Evolutionary conservation across 1,140 invertebrate genomes (phyloP).

Genomic region (Drosophila pandora): DNA sequence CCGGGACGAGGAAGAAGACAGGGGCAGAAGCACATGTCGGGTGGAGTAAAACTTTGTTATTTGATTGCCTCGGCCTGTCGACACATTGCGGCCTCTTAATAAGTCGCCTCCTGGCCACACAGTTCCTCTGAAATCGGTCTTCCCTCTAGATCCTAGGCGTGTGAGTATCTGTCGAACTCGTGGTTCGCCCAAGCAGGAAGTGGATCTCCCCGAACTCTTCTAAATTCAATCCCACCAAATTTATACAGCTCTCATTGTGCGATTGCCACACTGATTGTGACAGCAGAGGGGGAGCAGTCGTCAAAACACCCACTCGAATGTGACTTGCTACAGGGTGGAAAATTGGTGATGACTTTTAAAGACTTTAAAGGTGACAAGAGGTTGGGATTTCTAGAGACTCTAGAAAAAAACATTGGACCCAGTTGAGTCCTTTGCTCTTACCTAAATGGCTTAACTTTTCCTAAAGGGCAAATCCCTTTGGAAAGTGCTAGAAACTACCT

Average conservation of each 20-base stretch:
- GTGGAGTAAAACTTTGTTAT: slow-evolving; percentile 60
- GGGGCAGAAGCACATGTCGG: slow-evolving; percentile 8
- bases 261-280: slow-evolving; percentile 35
- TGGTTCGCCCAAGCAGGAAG: slow-evolving; percentile 8
- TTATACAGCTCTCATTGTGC: slow-evolving; percentile 23
- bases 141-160: neutral
- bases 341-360: neutral
- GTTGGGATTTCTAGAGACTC: neutral
- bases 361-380: neutral
- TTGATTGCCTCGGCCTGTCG: slow-evolving; percentile 58
- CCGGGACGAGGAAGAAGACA: neutral
- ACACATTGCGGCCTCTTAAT: slow-evolving; percentile 46
- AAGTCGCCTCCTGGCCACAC: slow-evolving; percentile 25
- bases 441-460: neutral
- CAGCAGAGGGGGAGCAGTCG: slow-evolving; percentile 7
- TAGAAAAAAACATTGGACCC: too few species aligned
- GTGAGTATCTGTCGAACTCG: slow-evolving; percentile 5
- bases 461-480: too few species aligned
- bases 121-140: neutral
- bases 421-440: neutral
- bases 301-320: slow-evolving; percentile 11
- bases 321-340: neutral
- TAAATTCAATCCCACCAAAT: slow-evolving; percentile 29
- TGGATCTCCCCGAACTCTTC: neutral
- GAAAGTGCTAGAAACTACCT: too few species aligned